Percentiles rank a stretch among this genome's conserved stretches.
phyloP scores from a whole-genome alignment of 2,797 vertebrate species.

The Gallinago solitaria region DNA sequence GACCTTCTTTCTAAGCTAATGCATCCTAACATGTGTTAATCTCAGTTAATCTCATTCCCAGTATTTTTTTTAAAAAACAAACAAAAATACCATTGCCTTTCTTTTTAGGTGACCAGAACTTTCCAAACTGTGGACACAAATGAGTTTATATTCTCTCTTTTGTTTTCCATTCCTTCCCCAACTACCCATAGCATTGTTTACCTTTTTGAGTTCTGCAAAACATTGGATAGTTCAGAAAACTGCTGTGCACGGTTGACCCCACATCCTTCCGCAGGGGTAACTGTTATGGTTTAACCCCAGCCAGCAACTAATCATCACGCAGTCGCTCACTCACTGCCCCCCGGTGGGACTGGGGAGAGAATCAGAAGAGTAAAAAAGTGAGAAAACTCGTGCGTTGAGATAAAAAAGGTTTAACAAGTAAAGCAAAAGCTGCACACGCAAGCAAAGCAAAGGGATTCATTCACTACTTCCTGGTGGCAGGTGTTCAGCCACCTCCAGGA shows the following conservation, averaged over 20 bases:
- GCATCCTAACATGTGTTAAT: not conserved
- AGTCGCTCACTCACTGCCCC: not conserved
- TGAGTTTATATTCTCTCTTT: not conserved
- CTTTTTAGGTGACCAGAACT: not conserved
- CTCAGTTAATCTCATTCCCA: not conserved
- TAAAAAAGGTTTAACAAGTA: not conserved
- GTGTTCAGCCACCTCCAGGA: not conserved
- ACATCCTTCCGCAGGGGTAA: not conserved
- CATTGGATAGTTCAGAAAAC: not conserved
- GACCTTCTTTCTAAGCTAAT: not conserved
- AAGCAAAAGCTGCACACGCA: not conserved
- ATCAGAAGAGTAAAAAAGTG: not conserved
- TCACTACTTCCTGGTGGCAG: not conserved
- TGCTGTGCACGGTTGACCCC: not conserved
- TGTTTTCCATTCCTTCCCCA: not conserved
- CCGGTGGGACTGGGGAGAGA: not conserved
- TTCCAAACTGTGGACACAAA: not conserved
- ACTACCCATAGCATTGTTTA: not conserved
- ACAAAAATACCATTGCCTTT: not conserved
- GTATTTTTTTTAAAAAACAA: not conserved
- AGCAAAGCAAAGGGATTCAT: not conserved
- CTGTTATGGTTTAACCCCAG: not conserved
- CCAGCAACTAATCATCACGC: not conserved
- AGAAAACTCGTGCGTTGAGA: not conserved
- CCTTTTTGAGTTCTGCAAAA: not conserved